Percentiles rank a stretch among this genome's conserved stretches.
phyloP scores from a whole-genome alignment of 1,140 invertebrate species.

The Lepidurus couesii region DNA sequence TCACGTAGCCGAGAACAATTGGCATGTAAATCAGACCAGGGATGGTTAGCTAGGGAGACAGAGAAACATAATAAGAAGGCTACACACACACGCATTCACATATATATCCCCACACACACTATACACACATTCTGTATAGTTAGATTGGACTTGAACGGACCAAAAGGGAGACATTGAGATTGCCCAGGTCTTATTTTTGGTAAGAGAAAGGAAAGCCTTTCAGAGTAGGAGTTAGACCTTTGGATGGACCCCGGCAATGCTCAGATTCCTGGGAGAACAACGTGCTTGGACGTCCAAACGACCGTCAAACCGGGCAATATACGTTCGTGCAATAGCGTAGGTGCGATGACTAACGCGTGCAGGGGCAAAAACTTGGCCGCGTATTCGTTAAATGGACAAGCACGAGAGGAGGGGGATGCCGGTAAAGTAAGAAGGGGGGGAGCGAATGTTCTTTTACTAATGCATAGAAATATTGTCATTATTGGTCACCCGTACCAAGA shows the following conservation, averaged over 20 bases:
- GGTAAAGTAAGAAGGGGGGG: background rate
- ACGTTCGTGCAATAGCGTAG: background rate
- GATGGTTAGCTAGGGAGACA: slow-evolving; percentile 13
- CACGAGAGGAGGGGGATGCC: background rate
- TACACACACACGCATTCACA: background rate
- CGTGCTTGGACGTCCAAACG: slow-evolving; percentile 7
- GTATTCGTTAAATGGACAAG: slow-evolving; percentile 1
- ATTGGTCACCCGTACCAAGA: slow-evolving; percentile 18
- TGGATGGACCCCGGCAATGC: background rate
- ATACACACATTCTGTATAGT: background rate
- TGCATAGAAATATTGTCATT: slow-evolving; percentile 12
- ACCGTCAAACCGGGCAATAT: background rate
- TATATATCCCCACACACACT: background rate
- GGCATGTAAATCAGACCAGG: slow-evolving; percentile 6
- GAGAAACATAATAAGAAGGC: background rate
- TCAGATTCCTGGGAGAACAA: slow-evolving; percentile 2
- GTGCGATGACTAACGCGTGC: slow-evolving; percentile 11
- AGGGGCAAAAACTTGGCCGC: background rate
- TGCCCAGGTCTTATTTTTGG: background rate
- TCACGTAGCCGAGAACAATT: slow-evolving; percentile 17
- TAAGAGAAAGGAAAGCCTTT: background rate
- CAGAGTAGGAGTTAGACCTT: background rate
- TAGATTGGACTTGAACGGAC: background rate
- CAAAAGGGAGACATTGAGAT: slow-evolving; percentile 10
- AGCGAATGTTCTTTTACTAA: background rate